These are phyloP conservation scores for Endotricha flammealis DNA, from an alignment of 2,888 invertebrate species.

Conservation along the genomic window DNA sequence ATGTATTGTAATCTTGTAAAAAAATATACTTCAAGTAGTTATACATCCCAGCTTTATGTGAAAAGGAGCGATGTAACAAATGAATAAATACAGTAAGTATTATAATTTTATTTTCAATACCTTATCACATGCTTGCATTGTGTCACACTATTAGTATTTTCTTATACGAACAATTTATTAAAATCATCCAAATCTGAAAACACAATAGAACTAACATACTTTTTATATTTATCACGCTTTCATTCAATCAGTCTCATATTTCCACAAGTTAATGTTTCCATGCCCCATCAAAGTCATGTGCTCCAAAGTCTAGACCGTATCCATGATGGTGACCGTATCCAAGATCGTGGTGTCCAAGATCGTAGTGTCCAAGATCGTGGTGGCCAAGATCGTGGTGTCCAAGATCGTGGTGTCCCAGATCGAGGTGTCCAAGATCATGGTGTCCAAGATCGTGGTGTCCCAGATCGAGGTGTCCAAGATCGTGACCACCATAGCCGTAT, in stretches of 20 bases:
- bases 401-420: constrained; percentile 17
- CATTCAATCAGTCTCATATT: constrained; percentile 4
- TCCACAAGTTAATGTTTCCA: constrained; percentile 31
- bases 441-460: constrained; percentile 23
- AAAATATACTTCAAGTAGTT: too few relatives aligned
- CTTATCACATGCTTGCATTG: constrained; percentile 9
- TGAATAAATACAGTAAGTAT: constrained; percentile 2
- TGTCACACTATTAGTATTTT: constrained; percentile 25
- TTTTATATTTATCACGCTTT: constrained; percentile 1
- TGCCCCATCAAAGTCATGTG: constrained; percentile 11
- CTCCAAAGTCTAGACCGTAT: not conserved
- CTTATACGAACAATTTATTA: constrained; percentile 19
- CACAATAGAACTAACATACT: constrained; percentile 22
- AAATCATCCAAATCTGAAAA: constrained; percentile 25
- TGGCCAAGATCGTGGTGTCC: constrained; percentile 20
- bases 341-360: too few relatives aligned
- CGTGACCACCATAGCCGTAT: constrained; percentile 19
- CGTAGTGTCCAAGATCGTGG: constrained; percentile 14
- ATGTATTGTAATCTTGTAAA: too few relatives aligned
- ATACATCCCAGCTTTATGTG: not conserved
- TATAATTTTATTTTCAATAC: constrained; percentile 21
- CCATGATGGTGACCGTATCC: too few relatives aligned
- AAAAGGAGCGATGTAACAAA: not conserved
- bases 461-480: constrained; percentile 16
- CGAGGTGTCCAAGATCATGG: constrained; percentile 15